Conservation (phyloP, 2,797 vertebrate species). For the Crossoptilon crossoptilon region DNA sequence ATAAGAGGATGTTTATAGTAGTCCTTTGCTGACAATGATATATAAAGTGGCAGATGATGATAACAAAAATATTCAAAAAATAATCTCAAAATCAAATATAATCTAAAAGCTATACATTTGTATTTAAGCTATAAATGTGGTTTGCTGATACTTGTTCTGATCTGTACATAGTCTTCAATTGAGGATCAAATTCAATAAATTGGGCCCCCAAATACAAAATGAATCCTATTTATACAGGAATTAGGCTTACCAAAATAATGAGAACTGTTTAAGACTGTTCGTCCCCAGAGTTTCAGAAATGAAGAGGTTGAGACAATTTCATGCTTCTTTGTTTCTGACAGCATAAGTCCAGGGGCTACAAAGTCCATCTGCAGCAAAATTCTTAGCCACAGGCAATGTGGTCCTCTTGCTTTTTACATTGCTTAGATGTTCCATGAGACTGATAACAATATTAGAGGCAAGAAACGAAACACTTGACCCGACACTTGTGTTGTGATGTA, state of each 20-base stretch:
- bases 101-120: not conserved
- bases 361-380: slow-evolving; percentile 47
- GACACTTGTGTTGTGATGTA: slow-evolving; percentile 25
- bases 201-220: slow-evolving; percentile 38
- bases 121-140: slow-evolving; percentile 48
- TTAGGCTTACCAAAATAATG: not conserved
- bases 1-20: not conserved
- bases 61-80: not conserved
- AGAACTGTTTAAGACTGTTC: not conserved
- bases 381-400: slow-evolving; percentile 40
- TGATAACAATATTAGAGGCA: slow-evolving; percentile 61
- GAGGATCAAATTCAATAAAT: slow-evolving; percentile 36
- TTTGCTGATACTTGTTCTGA: slow-evolving; percentile 40
- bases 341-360: slow-evolving; percentile 8
- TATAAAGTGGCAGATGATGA: not conserved
- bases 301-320: slow-evolving; percentile 30
- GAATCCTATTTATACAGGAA: not conserved
- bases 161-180: slow-evolving; percentile 8
- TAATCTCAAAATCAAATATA: not conserved
- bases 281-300: not conserved
- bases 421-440: not conserved
- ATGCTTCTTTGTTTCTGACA: slow-evolving; percentile 39
- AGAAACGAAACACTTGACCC: slow-evolving; percentile 48
- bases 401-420: not conserved
- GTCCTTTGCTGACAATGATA: not conserved